These are phyloP conservation scores for Antheraea mylitta DNA, from an alignment of 1,140 invertebrate species.

Conservation along the genomic window DNA sequence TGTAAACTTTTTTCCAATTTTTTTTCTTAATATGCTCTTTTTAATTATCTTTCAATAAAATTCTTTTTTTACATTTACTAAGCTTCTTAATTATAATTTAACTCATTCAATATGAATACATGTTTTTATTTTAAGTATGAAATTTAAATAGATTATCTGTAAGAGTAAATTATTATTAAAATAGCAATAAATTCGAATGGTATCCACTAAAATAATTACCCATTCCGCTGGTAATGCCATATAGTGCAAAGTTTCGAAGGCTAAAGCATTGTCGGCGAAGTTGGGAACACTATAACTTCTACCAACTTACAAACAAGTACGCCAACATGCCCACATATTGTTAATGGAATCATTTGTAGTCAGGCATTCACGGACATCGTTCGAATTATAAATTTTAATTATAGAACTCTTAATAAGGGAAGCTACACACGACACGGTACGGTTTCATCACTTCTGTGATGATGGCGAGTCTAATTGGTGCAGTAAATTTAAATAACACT, in stretches of 20 bases:
- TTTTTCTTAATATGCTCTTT: too few relatives aligned
- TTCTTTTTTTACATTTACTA: too few relatives aligned
- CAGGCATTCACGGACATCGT: constrained; percentile 32
- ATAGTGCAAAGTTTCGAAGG: constrained; percentile 11
- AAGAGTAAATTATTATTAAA: constrained; percentile 6
- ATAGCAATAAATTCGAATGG: constrained; percentile 22
- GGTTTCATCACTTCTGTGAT: constrained; percentile 62
- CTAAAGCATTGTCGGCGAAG: constrained; percentile 10
- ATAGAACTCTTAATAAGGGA: constrained; percentile 75
- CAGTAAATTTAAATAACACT: constrained; percentile 77
- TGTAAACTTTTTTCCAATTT: too few relatives aligned
- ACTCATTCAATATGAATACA: too few relatives aligned
- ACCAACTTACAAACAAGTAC: neutral
- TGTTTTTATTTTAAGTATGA: too few relatives aligned
- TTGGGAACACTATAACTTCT: constrained; percentile 5
- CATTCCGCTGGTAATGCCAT: neutral
- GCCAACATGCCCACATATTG: constrained; percentile 16
- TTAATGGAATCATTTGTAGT: constrained; percentile 37
- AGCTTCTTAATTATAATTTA: too few relatives aligned
- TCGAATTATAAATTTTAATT: constrained; percentile 71
- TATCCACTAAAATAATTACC: constrained; percentile 15
- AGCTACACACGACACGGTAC: constrained; percentile 61
- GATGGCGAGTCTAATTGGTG: constrained; percentile 74
- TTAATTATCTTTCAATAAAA: too few relatives aligned
- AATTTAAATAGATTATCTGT: too few relatives aligned